Evolutionary conservation across 2,797 vertebrate species (phyloP).

Genomic region (Siniperca undulata): DNA sequence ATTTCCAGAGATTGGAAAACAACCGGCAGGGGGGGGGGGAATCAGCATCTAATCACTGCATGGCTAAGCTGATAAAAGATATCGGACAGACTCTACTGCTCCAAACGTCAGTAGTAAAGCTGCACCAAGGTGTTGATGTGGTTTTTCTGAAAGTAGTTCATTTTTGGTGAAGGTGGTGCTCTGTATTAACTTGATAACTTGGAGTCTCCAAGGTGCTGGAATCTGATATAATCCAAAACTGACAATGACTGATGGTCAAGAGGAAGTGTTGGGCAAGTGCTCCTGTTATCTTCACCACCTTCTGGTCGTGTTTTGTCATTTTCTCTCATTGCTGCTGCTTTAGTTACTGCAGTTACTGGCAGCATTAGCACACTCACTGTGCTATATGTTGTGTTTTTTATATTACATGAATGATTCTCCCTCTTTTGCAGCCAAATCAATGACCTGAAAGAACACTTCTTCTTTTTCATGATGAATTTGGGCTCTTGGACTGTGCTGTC

Average conservation of each 20-base stretch:
- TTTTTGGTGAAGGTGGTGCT: conserved; percentile 17
- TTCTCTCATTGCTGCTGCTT: too few species aligned
- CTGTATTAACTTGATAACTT: neutral
- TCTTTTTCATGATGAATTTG: neutral
- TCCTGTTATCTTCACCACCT: conserved; percentile 34
- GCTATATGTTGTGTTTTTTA: too few species aligned
- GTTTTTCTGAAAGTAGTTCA: conserved; percentile 4
- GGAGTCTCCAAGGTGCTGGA: neutral
- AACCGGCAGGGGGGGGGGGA: neutral
- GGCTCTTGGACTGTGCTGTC: neutral
- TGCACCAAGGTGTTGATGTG: neutral
- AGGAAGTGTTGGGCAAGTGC: conserved; percentile 9
- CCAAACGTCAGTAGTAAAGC: neutral
- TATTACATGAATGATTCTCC: too few species aligned
- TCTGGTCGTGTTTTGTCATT: conserved; percentile 1
- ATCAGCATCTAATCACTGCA: conserved; percentile 3
- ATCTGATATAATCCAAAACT: neutral
- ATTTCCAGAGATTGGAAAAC: conserved; percentile 10
- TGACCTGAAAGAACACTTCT: too few species aligned
- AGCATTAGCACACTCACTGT: too few species aligned
- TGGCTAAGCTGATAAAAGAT: conserved; percentile 26
- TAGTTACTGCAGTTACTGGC: too few species aligned
- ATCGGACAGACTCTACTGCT: neutral
- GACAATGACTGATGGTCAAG: conserved; percentile 26
- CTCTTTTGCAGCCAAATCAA: too few species aligned